Base-by-base conservation (phyloP, 2,797 vertebrate species). In the Limnodromus scolopaceus region DNA sequence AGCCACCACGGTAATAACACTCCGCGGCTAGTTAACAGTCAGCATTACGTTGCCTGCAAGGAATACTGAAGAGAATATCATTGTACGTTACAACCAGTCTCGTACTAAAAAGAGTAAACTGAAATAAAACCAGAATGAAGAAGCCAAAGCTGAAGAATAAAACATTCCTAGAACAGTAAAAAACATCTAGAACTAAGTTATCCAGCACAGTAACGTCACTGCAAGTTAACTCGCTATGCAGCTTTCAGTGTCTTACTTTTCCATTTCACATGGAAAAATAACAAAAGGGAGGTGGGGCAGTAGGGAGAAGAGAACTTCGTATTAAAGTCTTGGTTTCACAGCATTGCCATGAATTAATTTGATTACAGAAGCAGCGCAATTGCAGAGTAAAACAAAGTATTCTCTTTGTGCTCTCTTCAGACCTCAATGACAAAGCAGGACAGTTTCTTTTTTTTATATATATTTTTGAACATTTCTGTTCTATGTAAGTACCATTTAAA, bases 11-110 rank as follows among this genome's bases (percentile, higher is more conserved):
- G 70, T 58, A 22, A 71, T 20, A 71, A 84, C 27, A 63, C 79
- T 88, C 66, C 24, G 80, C 77, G 66, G 88, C 92, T 95, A 76
- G 66, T 95, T 93, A 92, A 85, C 7, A 14, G 85, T 48, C 76
- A 84, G 60, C 76, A 13, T 55, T 58, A 14, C 4, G 17, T 32
- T 64, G 41, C 80, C 89, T 66, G 75, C 43, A 45, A 93, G 81
- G 87, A 54, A 25, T 28, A 18, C 83, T 53, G 68, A 70, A 60
- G 61, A 95, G 48, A 86, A 63, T 9, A 39, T 32, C 92, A 69
- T 10, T 39, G 80, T 68, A 55, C 55, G 34, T 34, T 23, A 20
- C 66, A 45, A 82, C 46, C 30, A 66, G 20, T 57, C 70, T 41
- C 6, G 10, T 24, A 38, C 70, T 55, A n/a, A 64, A 64, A 4